A percentile compares a stretch with the other conserved stretches of the same genome.
These are phyloP conservation scores for Dyspetes luteomarginatus DNA, from an alignment of 2,888 invertebrate species.

Conservation along the genomic window DNA sequence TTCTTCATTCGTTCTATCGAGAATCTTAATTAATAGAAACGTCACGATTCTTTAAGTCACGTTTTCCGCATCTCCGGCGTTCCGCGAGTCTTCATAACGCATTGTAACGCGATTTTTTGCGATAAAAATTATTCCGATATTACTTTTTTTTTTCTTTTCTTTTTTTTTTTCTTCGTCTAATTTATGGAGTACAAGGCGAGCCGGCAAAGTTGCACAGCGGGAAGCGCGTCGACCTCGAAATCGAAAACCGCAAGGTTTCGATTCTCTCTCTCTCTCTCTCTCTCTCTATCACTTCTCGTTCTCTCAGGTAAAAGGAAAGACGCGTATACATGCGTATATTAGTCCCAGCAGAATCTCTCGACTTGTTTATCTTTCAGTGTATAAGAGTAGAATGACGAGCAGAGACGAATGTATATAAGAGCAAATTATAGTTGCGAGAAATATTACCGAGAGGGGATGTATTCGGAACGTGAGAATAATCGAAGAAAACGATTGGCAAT, in stretches of 20 bases:
- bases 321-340: constrained; percentile 42
- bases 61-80: not conserved
- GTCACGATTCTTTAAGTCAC: not conserved
- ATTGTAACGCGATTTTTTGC: not conserved
- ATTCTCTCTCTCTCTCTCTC: not conserved
- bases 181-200: constrained; percentile 39
- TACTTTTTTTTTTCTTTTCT: not conserved
- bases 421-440: constrained; percentile 13
- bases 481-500: constrained; percentile 20
- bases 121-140: not conserved
- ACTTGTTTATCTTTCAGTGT: constrained; percentile 1
- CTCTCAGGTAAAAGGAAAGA: constrained; percentile 19
- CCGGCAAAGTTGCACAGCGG: constrained; percentile 21
- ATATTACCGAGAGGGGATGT: constrained; percentile 1
- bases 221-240: constrained; percentile 52
- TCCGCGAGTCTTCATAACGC: not conserved
- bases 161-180: constrained; percentile 17
- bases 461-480: constrained; percentile 37
- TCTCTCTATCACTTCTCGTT: not conserved
- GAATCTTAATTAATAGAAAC: not conserved
- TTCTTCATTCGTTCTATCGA: not conserved
- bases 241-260: constrained; percentile 57
- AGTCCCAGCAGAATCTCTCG: constrained; percentile 4
- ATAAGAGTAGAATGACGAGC: not conserved
- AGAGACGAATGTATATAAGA: not conserved